Conservation (phyloP, 1,140 invertebrate genomes). For the Tetragonula clypearis region DNA sequence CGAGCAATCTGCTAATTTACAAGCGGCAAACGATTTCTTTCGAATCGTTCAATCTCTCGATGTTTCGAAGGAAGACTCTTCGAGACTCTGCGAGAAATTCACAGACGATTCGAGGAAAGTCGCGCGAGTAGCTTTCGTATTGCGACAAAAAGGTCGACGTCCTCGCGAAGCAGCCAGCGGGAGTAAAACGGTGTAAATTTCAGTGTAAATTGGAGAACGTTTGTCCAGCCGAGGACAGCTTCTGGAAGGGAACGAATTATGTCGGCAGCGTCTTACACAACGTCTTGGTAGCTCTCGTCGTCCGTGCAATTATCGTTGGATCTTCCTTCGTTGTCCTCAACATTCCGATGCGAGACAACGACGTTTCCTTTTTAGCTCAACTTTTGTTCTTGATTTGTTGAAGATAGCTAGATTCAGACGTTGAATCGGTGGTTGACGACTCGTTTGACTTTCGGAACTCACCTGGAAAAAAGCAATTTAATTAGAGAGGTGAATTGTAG, state of each 20-base stretch:
- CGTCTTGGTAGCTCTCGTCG: conserved; percentile 43
- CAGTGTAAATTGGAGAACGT: neutral
- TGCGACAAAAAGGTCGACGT: neutral
- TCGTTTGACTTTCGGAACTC: neutral
- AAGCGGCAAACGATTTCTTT: neutral
- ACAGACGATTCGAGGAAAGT: neutral
- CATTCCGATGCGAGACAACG: conserved; percentile 9
- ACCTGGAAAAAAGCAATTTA: neutral
- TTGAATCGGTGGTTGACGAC: neutral
- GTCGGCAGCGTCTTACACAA: conserved; percentile 44
- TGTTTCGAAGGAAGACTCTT: neutral
- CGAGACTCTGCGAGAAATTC: neutral
- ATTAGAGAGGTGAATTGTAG: neutral
- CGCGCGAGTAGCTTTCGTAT: no score
- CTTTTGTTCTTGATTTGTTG: neutral
- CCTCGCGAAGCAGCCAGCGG: neutral
- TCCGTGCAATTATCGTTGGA: conserved; percentile 58
- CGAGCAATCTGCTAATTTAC: neutral
- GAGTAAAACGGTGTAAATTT: neutral
- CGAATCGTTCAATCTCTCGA: neutral
- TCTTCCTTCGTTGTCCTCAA: conserved; percentile 9
- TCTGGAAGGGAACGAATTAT: conserved; percentile 65
- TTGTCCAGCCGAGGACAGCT: neutral
- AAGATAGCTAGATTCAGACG: no score
- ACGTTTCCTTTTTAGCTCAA: neutral